These are phyloP conservation scores for Spongia lamella DNA, from an alignment of 37 sponge, comb jelly and placozoan genomes.

Conservation along the genomic window DNA sequence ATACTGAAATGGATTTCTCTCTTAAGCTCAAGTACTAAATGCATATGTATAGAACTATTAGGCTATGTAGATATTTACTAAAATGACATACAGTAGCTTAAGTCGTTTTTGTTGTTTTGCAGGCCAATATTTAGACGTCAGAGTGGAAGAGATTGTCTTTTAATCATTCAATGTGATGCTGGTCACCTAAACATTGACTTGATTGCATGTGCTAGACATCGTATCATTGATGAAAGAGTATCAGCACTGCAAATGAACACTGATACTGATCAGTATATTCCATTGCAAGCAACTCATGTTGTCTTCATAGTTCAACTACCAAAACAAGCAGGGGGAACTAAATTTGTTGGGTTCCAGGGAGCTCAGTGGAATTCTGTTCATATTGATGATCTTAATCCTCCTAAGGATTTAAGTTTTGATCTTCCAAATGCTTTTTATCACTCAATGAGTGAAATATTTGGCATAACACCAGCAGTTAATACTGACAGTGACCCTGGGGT, in stretches of 20 bases:
- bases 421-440: conserved; percentile 12
- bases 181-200: conserved; percentile 74
- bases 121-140: not conserved
- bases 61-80: too few relatives aligned
- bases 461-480: not conserved
- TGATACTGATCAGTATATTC: too few relatives aligned
- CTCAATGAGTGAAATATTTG: conserved; percentile 51
- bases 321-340: conserved; percentile 22
- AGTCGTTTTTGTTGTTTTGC: conserved; percentile 1
- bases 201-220: conserved; percentile 85
- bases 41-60: too few relatives aligned
- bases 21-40: too few relatives aligned
- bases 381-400: conserved; percentile 74
- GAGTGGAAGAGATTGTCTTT: not conserved
- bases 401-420: not conserved
- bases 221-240: conserved; percentile 44
- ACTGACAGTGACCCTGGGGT: not conserved
- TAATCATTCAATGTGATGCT: conserved; percentile 12
- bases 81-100: too few relatives aligned
- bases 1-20: not conserved
- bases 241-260: conserved; percentile 2
- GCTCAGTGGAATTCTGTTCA: conserved; percentile 73
- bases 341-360: conserved; percentile 77
- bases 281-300: conserved; percentile 42
- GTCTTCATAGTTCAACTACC: conserved; percentile 72